Percentiles rank a stretch among this genome's conserved stretches.
phyloP scores from a whole-genome alignment of 2,113 vertebrate genomes.

The Hucho hucho region DNA sequence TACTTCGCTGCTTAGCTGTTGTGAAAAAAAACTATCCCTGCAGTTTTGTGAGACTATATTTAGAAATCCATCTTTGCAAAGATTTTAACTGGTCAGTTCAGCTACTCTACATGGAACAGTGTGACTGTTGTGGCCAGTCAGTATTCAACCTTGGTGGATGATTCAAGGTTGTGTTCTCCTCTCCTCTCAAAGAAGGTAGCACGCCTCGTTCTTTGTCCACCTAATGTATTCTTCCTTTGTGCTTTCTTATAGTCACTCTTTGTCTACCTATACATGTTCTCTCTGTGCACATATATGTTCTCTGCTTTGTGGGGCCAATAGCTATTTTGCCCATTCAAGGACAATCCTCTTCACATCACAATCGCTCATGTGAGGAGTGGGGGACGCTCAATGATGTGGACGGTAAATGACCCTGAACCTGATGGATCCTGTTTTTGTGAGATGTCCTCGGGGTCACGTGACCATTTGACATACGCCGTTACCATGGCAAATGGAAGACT shows the following conservation, averaged over 20 bases:
- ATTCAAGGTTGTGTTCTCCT: background rate
- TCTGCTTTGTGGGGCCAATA: conserved; percentile 34
- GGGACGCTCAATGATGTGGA: conserved; percentile 35
- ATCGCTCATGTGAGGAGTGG: conserved; percentile 47
- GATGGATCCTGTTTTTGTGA: conserved; percentile 58
- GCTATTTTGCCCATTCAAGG: conserved; percentile 56
- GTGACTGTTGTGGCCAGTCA: no score
- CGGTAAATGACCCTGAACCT: conserved; percentile 65
- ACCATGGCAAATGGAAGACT: conserved; percentile 55
- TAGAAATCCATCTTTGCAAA: background rate
- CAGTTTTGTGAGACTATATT: no score
- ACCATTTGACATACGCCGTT: conserved; percentile 59
- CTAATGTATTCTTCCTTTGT: background rate
- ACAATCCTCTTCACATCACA: conserved; percentile 33
- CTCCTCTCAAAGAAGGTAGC: background rate
- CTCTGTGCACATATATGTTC: conserved; percentile 4
- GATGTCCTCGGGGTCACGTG: conserved; percentile 50
- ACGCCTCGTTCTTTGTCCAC: background rate
- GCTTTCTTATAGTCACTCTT: background rate
- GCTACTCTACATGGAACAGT: no score
- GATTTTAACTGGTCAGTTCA: background rate
- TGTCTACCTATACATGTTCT: background rate
- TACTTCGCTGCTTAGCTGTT: background rate
- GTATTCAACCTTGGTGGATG: no score
- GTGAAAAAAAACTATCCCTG: no score